Evolutionary conservation across 2,888 invertebrate species (phyloP), one percentile per base, ranked within the genome.

Genomic region (Oscheius sp.): DNA sequence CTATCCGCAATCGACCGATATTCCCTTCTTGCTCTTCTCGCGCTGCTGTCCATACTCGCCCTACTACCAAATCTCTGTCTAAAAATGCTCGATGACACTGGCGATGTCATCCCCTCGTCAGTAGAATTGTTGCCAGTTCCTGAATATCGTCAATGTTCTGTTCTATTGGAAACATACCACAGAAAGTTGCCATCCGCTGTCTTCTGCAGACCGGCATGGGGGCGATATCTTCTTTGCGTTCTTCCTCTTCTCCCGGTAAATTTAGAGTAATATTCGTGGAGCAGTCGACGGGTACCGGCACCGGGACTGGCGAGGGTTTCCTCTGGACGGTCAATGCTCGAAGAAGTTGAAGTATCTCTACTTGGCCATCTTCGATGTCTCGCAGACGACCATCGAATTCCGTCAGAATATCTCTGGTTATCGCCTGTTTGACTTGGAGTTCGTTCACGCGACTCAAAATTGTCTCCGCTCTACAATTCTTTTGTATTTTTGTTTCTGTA

Each of bases 401-500:
- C 16, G 74, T 74, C 12, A 88, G 74, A 6, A 75, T 77, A 53
- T 81, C 83, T 58, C 86, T 76, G 2, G 78, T 61, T 56, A 72
- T 55, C 23, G 75, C 74, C 52, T 88, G 87, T 58, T 85, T 85
- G 6, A 83, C 53, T 43, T 81, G 87, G 72, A 90, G 85, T 77
- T 91, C 91, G 72, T 90, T 89, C 81, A 90, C 85, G 29, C 90
- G 85, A 64, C 89, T 81, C 0, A 89, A 85, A 81, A 90, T 89
- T 75, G 88, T 88, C 73, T 91, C 91, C 13, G 81, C 85, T 68
- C 80, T 80, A 63, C 12, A 70, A 43, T 7, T 5, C 5, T 18
- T 61, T 25, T 61, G 25, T 25, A n/a, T 12, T 7, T 43, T 3
- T 27, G 43, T n/a, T 23, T 53, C 21, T 9, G 89, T 9, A 35